These are phyloP conservation scores for Epizoanthus rinbou DNA, from an alignment of 92 coral and sea anemone species.

Conservation along the genomic window DNA sequence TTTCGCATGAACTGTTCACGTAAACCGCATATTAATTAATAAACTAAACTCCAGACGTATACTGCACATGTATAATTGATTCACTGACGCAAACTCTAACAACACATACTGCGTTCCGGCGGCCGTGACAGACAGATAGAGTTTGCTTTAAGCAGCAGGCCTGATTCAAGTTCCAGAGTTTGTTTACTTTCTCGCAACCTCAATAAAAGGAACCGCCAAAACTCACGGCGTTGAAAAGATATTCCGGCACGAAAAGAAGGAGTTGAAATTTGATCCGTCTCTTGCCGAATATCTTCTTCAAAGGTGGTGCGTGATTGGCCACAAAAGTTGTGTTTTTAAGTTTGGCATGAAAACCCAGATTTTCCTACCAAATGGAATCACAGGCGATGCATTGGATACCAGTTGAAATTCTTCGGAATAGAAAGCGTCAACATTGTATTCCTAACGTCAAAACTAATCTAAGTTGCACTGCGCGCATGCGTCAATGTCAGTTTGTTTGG, in stretches of 20 bases:
- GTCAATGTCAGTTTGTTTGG: slow-evolving; percentile 21
- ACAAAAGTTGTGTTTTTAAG: not conserved
- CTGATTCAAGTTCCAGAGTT: not conserved
- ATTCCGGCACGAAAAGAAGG: not conserved
- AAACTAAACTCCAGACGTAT: not conserved
- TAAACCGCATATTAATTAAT: not conserved
- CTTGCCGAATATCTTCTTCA: not conserved
- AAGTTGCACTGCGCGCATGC: slow-evolving; percentile 22
- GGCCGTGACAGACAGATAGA: not conserved
- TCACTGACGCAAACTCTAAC: no score
- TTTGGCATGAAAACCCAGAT: not conserved
- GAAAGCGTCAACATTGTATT: not conserved
- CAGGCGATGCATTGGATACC: not conserved
- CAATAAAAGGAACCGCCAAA: not conserved
- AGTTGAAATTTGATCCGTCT: not conserved
- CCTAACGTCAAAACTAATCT: slow-evolving; percentile 1
- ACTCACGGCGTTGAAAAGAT: not conserved
- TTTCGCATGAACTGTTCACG: not conserved
- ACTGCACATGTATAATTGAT: not conserved
- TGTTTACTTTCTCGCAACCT: slow-evolving; percentile 35
- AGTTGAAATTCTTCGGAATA: not conserved
- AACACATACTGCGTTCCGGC: no score
- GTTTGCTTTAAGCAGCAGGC: slow-evolving; percentile 10
- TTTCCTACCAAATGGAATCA: not conserved
- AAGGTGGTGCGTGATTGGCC: not conserved